Percentiles rank a stretch among this genome's conserved stretches.
phyloP scores from a whole-genome alignment of 2,113 vertebrate species.

The Ancistrus triradiatus region DNA sequence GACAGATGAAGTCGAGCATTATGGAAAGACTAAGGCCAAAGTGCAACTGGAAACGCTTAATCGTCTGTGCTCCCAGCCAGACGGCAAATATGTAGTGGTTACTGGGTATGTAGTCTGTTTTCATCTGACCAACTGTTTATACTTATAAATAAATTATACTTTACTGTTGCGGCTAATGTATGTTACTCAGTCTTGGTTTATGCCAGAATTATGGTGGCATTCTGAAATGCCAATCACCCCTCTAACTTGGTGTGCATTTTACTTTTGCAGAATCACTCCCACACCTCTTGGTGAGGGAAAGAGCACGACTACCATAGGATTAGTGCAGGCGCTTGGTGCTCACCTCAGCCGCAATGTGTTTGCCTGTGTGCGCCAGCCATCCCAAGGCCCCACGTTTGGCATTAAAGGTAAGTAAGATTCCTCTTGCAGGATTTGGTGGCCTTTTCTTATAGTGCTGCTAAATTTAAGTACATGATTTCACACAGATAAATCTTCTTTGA shows the following conservation, averaged over 20 bases:
- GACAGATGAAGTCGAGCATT: constrained; percentile 85
- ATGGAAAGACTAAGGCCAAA: constrained; percentile 93
- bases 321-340: constrained; percentile 90
- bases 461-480: too few species aligned
- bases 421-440: not conserved
- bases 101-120: constrained; percentile 76
- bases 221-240: too few species aligned
- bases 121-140: not conserved
- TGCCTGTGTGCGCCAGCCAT: constrained; percentile 94
- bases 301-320: constrained; percentile 91
- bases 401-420: constrained; percentile 81
- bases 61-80: constrained; percentile 77
- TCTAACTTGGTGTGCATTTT: constrained; percentile 5
- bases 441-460: too few species aligned
- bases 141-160: too few species aligned
- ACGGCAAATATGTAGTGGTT: constrained; percentile 95
- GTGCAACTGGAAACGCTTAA: constrained; percentile 77
- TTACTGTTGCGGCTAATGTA: too few species aligned
- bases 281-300: constrained; percentile 96
- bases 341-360: constrained; percentile 90
- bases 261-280: constrained; percentile 83
- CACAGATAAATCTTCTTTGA: too few species aligned
- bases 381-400: constrained; percentile 96
- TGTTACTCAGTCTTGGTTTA: not conserved
- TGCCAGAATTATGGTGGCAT: not conserved